These are phyloP conservation scores for Camponotus pennsylvanicus DNA, from an alignment of 1,140 invertebrate genomes.

Conservation along the genomic window DNA sequence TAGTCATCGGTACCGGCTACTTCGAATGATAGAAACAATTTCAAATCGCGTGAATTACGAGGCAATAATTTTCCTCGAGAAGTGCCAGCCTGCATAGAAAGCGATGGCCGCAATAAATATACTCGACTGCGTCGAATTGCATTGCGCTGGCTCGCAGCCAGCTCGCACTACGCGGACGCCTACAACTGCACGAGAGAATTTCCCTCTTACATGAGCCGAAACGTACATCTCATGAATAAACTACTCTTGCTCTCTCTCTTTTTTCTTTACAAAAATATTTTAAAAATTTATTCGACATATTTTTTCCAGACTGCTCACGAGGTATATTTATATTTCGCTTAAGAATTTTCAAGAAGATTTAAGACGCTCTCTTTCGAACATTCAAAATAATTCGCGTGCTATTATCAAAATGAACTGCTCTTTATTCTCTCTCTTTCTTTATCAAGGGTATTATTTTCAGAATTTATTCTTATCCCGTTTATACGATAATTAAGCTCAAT, in stretches of 20 bases:
- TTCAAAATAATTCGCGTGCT: background rate
- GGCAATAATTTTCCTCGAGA: slow-evolving; percentile 64
- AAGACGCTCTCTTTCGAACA: background rate
- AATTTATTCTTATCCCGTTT: background rate
- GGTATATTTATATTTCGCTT: background rate
- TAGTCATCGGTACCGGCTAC: background rate
- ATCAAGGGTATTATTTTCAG: background rate
- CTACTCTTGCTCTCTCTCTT: background rate
- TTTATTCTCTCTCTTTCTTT: background rate
- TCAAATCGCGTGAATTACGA: slow-evolving; percentile 62
- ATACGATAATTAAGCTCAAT: slow-evolving; percentile 16
- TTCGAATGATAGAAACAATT: slow-evolving; percentile 65
- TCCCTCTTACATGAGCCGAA: slow-evolving; percentile 22
- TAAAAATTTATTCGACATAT: slow-evolving; percentile 32
- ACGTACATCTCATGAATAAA: slow-evolving; percentile 47
- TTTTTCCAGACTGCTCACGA: background rate
- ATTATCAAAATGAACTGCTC: background rate
- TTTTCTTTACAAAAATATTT: background rate
- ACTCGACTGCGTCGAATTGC: slow-evolving; percentile 62
- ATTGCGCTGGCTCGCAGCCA: slow-evolving; percentile 44
- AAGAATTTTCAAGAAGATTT: slow-evolving; percentile 24
- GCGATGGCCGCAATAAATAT: slow-evolving; percentile 69
- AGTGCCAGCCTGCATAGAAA: slow-evolving; percentile 61
- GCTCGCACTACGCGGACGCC: background rate
- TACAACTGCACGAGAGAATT: slow-evolving; percentile 25